phyloP scores from a whole-genome alignment of 1,140 invertebrate genomes.

The Sycophaga agraensis region DNA sequence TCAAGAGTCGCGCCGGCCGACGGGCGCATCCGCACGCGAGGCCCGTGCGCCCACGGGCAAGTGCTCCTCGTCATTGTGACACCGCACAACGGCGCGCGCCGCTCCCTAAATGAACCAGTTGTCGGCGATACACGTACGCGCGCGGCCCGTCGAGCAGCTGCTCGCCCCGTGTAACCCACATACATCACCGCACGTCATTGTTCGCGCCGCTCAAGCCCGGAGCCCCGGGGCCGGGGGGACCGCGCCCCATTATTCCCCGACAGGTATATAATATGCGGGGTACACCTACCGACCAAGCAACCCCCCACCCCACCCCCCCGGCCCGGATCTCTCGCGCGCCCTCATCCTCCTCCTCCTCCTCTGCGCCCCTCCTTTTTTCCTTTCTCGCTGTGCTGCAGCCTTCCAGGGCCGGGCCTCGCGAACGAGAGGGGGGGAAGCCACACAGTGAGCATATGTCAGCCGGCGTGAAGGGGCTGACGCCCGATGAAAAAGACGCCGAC shows the following conservation, averaged over 20 bases:
- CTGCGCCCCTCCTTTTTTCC: no score
- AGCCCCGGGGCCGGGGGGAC: background rate
- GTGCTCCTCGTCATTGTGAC: slow-evolving; percentile 56
- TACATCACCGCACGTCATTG: slow-evolving; percentile 57
- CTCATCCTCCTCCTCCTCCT: background rate
- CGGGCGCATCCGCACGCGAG: slow-evolving; percentile 39
- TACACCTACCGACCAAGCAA: slow-evolving; percentile 2
- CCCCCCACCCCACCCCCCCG: background rate
- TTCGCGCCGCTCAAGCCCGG: slow-evolving; percentile 36
- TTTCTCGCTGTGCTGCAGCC: no score
- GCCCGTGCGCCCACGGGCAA: slow-evolving; percentile 36
- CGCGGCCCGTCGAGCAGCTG: slow-evolving; percentile 49
- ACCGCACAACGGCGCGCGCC: slow-evolving; percentile 38
- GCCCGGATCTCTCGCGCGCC: background rate
- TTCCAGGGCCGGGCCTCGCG: background rate
- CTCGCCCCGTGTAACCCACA: slow-evolving; percentile 55
- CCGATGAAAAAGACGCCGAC: slow-evolving; percentile 23
- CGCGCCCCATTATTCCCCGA: slow-evolving; percentile 37
- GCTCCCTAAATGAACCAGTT: slow-evolving; percentile 32
- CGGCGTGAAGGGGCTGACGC: slow-evolving; percentile 23
- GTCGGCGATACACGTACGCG: slow-evolving; percentile 31
- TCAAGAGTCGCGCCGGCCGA: slow-evolving; percentile 43
- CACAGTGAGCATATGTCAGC: slow-evolving; percentile 16
- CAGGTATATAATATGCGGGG: slow-evolving; percentile 42
- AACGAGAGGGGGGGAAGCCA: slow-evolving; percentile 4